Base-by-base conservation (phyloP, 2,888 invertebrate genomes). In the Xanthorhoe designata region DNA sequence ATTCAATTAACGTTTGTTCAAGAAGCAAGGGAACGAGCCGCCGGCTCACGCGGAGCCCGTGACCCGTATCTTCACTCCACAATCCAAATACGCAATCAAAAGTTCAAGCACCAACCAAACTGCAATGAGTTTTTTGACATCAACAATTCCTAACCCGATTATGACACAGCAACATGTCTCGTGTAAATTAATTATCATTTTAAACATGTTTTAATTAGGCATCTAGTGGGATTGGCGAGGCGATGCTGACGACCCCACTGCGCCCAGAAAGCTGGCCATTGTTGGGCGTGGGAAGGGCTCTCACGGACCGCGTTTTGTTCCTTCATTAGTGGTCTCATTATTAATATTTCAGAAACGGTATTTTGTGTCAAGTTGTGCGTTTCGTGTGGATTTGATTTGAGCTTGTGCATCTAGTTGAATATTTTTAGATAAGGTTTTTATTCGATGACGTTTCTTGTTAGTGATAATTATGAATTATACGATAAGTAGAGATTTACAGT, bases 301-400 rank as follows among this genome's bases (percentile, higher is more conserved):
- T 83, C 90, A 90, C 87, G 85, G 72, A 75, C 77, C 80, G 75
- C 70, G 71, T 69, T 83, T 80, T 79, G 84, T 83, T 76, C 79
- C 81, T 88, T 89, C 89, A 87, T 90, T 90, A 89, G 88, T 85
- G 87, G 82, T 81, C 82, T 82, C 83, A 83, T 88, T 91, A 91
- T 90, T 91, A 90, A 90, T 91, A 91, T 89, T 88, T 87, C 84
- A 83, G 84, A 80, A 91, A 91, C 91, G 90, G 91, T 90, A 90
- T 84, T 84, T 80, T 82, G 80, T 85, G 84, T 82, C 77, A 71
- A 74, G 69, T 71, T 75, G 72, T 74, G 73, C 38, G 69, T 62
- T 74, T 67, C 68, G 61, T 64, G 69, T 70, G 75, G 61, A 63
- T 68, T 61, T 64, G 54, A 65, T 70, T 67, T 38, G 66, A 66